A percentile compares a stretch with the other conserved stretches of the same genome.
Evolutionary conservation across 2,113 vertebrate genomes (phyloP).

Genomic region (Gobiocypris rarus): DNA sequence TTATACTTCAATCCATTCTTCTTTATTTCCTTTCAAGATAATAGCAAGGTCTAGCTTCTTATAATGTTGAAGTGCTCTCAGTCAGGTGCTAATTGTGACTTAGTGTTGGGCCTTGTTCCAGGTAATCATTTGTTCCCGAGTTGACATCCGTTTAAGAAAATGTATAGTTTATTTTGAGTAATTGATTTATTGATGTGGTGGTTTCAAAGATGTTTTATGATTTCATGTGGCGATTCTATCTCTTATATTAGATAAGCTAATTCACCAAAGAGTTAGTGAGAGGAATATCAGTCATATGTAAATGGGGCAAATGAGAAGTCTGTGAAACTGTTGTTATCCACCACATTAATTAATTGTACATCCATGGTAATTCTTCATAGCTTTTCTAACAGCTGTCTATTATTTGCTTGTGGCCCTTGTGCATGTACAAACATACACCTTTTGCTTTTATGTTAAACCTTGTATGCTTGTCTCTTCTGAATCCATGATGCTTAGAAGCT

Average conservation of each 20-base stretch:
- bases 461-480: constrained; percentile 13
- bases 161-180: constrained; percentile 30
- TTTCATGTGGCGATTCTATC: constrained; percentile 4
- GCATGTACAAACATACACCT: not conserved
- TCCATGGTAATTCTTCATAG: not conserved
- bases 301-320: not conserved
- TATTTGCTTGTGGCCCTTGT: constrained; percentile 20
- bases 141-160: constrained; percentile 41
- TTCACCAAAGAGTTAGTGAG: constrained; percentile 33
- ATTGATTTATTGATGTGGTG: constrained; percentile 44
- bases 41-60: constrained; percentile 46
- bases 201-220: constrained; percentile 24
- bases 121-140: constrained; percentile 23
- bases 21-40: constrained; percentile 48
- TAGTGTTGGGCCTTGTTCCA: constrained; percentile 30
- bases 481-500: not conserved
- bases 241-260: constrained; percentile 26
- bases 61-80: constrained; percentile 35
- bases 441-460: not conserved
- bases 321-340: not conserved
- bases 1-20: constrained; percentile 50
- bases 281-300: constrained; percentile 17
- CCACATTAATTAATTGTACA: constrained; percentile 14
- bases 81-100: constrained; percentile 37
- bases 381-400: constrained; percentile 36